Conservation (phyloP, 2,797 vertebrate genomes). For the Selene dorsalis region DNA sequence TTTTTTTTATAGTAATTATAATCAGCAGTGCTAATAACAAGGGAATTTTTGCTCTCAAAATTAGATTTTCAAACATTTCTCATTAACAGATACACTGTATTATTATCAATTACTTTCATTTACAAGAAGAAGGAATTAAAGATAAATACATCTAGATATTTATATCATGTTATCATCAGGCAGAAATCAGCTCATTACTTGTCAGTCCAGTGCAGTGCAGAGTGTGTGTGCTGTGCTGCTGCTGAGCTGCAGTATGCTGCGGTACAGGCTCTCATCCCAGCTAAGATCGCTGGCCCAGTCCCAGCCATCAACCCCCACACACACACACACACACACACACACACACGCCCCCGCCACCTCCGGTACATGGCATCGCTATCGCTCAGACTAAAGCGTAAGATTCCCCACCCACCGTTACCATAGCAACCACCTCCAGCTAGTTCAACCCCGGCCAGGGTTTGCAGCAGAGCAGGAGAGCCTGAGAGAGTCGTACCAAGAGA, state of each 20-base stretch:
- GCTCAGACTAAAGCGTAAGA: constrained; percentile 45
- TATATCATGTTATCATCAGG: constrained; percentile 5
- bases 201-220: constrained; percentile 19
- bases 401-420: constrained; percentile 60
- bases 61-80: too few species aligned
- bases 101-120: too few species aligned
- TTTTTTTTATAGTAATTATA: too few species aligned
- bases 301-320: constrained; percentile 29
- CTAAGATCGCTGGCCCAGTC: constrained; percentile 50
- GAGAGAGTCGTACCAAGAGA: constrained; percentile 10
- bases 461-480: constrained; percentile 30
- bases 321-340: neutral
- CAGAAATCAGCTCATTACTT: neutral
- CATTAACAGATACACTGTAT: too few species aligned
- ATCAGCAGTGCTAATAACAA: too few species aligned
- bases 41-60: too few species aligned
- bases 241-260: constrained; percentile 42
- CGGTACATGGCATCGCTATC: constrained; percentile 33
- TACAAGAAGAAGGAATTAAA: too few species aligned
- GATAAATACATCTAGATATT: too few species aligned
- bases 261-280: constrained; percentile 30
- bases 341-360: neutral
- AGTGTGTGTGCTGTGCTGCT: constrained; percentile 46
- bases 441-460: constrained; percentile 11
- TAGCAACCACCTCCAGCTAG: constrained; percentile 66